Evolutionary conservation across 2,888 invertebrate species (phyloP).

Genomic region (Lacanobia oleracea): DNA sequence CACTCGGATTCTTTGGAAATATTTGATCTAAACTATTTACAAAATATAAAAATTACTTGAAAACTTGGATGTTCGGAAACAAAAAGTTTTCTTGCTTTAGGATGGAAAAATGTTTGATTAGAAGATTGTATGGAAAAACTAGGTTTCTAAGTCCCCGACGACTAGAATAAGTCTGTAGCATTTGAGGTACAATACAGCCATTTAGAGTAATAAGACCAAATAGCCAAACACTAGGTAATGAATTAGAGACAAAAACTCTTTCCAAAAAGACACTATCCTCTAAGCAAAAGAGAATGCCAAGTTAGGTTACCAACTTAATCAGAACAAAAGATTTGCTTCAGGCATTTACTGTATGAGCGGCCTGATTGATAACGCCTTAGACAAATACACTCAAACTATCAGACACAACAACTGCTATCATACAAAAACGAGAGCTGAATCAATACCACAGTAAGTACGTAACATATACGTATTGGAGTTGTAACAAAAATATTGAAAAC

Average conservation of each 20-base stretch:
- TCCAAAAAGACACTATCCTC: neutral
- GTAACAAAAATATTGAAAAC: conserved; percentile 85
- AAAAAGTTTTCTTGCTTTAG: conserved; percentile 24
- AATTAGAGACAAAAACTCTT: conserved; percentile 4
- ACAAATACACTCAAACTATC: conserved; percentile 15
- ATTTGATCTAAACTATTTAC: conserved; percentile 52
- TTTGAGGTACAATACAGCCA: too few relatives aligned
- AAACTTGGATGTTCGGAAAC: conserved; percentile 25
- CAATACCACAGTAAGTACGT: conserved; percentile 61
- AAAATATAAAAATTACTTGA: conserved; percentile 27
- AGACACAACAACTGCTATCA: conserved; percentile 22
- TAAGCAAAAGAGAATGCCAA: neutral
- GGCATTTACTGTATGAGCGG: neutral
- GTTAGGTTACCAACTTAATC: neutral
- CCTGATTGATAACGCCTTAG: conserved; percentile 15
- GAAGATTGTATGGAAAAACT: conserved; percentile 9
- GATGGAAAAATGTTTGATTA: conserved; percentile 16
- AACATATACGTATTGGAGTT: conserved; percentile 75
- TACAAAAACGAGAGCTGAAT: conserved; percentile 40
- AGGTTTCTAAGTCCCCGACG: neutral
- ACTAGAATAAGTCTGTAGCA: neutral
- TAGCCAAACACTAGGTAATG: neutral
- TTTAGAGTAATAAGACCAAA: too few relatives aligned
- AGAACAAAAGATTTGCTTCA: neutral
- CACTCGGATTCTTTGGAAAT: conserved; percentile 42